phyloP scores from a whole-genome alignment of 2,113 vertebrate species.

The Anoplopoma fimbria region DNA sequence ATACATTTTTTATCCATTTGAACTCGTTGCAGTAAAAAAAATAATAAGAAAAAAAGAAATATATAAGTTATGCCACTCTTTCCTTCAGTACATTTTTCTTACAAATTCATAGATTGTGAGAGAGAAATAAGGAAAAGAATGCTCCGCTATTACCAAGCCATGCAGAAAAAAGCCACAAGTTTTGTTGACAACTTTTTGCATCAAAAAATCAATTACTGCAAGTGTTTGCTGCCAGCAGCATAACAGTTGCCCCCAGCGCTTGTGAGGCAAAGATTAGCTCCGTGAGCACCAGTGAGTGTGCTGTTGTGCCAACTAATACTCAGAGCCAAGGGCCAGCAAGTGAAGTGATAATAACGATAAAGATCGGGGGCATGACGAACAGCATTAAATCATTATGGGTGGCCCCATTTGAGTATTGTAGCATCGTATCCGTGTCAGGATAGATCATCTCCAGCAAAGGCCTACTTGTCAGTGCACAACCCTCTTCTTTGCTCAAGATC shows the following conservation, averaged over 20 bases:
- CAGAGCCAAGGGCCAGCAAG: conserved; percentile 27
- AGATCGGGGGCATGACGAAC: conserved; percentile 33
- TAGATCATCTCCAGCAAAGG: conserved; percentile 26
- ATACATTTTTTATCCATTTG: not conserved
- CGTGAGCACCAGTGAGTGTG: not conserved
- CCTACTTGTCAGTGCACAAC: conserved; percentile 10
- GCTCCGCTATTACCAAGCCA: not conserved
- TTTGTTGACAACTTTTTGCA: conserved; percentile 27
- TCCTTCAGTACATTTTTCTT: not conserved
- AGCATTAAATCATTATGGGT: conserved; percentile 25
- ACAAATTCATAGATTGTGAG: not conserved
- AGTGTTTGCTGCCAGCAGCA: conserved; percentile 41
- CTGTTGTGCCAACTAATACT: conserved; percentile 31
- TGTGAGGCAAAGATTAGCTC: conserved; percentile 34
- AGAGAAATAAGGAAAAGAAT: not conserved
- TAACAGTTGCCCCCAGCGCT: conserved; percentile 5
- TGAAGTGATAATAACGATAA: conserved; percentile 32
- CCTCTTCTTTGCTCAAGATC: conserved; percentile 30
- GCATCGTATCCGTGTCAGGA: conserved; percentile 21
- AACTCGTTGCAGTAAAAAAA: not conserved
- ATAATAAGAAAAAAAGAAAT: not conserved
- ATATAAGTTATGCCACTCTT: no score
- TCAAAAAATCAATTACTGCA: conserved; percentile 36
- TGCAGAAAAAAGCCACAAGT: not conserved
- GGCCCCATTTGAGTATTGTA: conserved; percentile 19